Percentiles rank a stretch among this genome's conserved stretches.
Conservation (phyloP, 2,888 invertebrate species). For the Eurois occulta region DNA sequence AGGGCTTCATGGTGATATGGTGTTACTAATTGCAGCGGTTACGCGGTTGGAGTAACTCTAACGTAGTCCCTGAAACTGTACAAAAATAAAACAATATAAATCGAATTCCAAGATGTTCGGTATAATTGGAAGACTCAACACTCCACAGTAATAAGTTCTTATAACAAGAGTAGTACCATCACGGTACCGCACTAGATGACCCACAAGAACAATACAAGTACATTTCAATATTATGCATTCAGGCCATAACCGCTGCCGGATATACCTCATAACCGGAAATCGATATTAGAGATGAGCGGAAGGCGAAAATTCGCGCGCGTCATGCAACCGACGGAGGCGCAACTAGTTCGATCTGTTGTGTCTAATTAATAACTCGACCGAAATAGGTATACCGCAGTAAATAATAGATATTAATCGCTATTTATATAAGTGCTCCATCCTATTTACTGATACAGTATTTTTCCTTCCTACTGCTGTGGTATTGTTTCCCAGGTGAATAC, state of each 20-base stretch:
- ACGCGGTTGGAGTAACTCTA: too few species aligned
- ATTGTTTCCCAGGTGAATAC: background rate
- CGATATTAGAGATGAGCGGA: constrained; percentile 83
- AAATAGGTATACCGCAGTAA: constrained; percentile 1
- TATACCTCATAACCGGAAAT: constrained; percentile 75
- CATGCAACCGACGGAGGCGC: constrained; percentile 76
- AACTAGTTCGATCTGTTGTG: too few species aligned
- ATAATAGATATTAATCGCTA: constrained; percentile 20
- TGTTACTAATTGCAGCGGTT: background rate
- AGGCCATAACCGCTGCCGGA: constrained; percentile 71
- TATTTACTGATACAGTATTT: constrained; percentile 9
- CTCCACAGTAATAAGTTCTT: constrained; percentile 24
- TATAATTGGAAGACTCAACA: background rate
- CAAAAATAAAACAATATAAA: constrained; percentile 1
- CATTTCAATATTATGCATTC: constrained; percentile 64
- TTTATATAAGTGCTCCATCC: constrained; percentile 10
- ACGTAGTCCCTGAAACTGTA: background rate
- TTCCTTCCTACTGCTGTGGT: constrained; percentile 20
- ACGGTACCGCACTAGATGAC: constrained; percentile 23
- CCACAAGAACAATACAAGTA: constrained; percentile 47
- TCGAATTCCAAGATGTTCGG: constrained; percentile 7
- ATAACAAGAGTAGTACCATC: constrained; percentile 4
- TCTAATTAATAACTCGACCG: constrained; percentile 27
- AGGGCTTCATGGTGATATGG: background rate
- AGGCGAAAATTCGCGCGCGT: constrained; percentile 77